Percentiles rank a stretch among this genome's conserved stretches.
Conservation (phyloP, 2,113 vertebrate species). For the Trochalopteron elliotii region DNA sequence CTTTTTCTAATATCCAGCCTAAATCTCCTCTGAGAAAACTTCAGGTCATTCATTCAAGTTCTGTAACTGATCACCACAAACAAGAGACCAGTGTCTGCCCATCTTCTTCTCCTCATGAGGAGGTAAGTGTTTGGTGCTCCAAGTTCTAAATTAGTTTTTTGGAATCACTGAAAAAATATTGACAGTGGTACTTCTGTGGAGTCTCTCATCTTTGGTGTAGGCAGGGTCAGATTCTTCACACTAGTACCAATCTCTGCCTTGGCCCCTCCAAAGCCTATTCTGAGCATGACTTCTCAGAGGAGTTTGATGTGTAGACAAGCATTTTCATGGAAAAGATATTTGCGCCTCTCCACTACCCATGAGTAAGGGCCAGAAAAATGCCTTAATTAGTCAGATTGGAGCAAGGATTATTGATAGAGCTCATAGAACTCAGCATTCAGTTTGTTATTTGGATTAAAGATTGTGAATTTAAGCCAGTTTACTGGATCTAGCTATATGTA, state of each 20-base stretch:
- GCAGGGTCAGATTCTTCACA: neutral
- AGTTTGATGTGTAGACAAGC: fast-evolving
- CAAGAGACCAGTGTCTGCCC: neutral
- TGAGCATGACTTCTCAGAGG: neutral
- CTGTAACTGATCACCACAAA: neutral
- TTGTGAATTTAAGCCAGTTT: neutral
- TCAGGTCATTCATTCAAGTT: neutral
- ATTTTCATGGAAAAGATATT: neutral
- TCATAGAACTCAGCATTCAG: neutral
- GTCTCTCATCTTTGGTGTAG: neutral
- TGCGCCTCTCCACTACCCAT: neutral
- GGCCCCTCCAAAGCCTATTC: neutral
- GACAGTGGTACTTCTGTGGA: neutral
- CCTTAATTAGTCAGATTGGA: neutral
- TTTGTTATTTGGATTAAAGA: neutral
- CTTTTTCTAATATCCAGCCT: neutral
- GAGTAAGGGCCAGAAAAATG: neutral
- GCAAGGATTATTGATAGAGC: neutral
- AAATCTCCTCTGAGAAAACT: neutral
- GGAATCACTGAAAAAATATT: neutral
- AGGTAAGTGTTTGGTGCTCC: neutral
- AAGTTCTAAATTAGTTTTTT: neutral
- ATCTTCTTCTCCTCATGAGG: neutral
- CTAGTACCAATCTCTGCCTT: neutral
- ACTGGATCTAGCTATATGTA: neutral